Evolutionary conservation across 2,888 invertebrate species (phyloP).

Genomic region (Fragum sueziense): DNA sequence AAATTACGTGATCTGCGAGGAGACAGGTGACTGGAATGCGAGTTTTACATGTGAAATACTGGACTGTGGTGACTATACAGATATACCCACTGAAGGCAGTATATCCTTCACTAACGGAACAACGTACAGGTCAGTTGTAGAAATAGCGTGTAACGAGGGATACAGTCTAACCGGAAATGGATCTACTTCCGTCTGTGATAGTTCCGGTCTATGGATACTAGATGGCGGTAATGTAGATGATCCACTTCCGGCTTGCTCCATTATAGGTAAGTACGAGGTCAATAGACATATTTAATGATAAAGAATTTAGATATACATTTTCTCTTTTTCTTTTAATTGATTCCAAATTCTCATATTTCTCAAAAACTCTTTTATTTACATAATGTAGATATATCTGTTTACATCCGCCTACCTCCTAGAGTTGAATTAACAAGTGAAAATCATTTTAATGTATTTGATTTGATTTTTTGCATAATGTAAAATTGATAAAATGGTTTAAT

Average conservation of each 20-base stretch:
- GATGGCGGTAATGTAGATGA: not conserved
- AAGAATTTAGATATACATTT: too few relatives aligned
- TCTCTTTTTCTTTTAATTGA: too few relatives aligned
- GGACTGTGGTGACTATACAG: not conserved
- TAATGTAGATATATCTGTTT: too few relatives aligned
- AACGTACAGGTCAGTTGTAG: not conserved
- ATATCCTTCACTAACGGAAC: conserved; percentile 3
- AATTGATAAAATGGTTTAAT: too few relatives aligned
- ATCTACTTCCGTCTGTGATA: not conserved
- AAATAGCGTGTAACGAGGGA: conserved; percentile 17
- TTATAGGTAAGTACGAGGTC: not conserved
- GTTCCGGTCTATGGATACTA: not conserved
- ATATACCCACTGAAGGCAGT: not conserved
- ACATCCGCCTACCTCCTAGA: too few relatives aligned
- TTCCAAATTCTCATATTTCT: too few relatives aligned
- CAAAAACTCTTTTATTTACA: too few relatives aligned
- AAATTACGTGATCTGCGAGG: not conserved
- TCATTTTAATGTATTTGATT: too few relatives aligned
- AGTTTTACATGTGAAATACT: conserved; percentile 3
- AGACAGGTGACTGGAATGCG: not conserved
- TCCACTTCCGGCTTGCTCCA: not conserved
- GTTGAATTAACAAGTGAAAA: too few relatives aligned
- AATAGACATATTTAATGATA: too few relatives aligned
- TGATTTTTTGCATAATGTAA: too few relatives aligned
- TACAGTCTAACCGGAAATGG: conserved; percentile 1